phyloP scores from a whole-genome alignment of 2,888 invertebrate genomes.

The Entomobrya multifasciata region DNA sequence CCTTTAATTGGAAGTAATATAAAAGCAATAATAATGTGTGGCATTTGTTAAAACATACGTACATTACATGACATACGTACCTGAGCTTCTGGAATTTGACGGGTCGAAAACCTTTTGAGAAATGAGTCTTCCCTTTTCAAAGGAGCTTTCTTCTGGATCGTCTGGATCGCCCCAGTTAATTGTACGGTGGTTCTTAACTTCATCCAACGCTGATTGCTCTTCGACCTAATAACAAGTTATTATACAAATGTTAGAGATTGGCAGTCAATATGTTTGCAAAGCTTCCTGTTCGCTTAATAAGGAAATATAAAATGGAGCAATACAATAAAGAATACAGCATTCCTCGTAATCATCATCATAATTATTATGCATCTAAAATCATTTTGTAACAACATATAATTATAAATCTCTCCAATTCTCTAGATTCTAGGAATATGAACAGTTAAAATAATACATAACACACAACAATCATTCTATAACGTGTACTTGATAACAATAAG shows the following conservation, averaged over 20 bases:
- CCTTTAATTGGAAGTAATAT: too few species aligned
- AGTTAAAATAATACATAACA: too few species aligned
- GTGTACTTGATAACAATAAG: too few species aligned
- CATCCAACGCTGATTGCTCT: constrained; percentile 97
- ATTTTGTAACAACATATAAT: too few species aligned
- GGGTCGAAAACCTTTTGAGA: constrained; percentile 94
- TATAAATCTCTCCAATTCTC: too few species aligned
- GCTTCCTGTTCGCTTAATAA: too few species aligned
- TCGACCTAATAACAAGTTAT: constrained; percentile 86
- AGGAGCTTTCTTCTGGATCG: constrained; percentile 90
- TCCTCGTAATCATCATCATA: not conserved
- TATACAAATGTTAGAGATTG: not conserved
- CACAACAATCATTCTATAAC: too few species aligned
- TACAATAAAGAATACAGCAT: not conserved
- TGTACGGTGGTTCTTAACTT: constrained; percentile 96
- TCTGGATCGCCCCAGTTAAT: constrained; percentile 90
- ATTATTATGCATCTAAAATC: too few species aligned
- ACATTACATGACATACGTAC: constrained; percentile 81
- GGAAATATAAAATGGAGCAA: too few species aligned
- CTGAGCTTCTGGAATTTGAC: constrained; percentile 93
- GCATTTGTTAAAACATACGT: not conserved
- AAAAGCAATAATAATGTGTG: constrained; percentile 20
- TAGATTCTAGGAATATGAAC: too few species aligned
- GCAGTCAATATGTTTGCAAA: too few species aligned
- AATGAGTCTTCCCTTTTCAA: constrained; percentile 96